A percentile compares a stretch with the other conserved stretches of the same genome.
These are phyloP conservation scores for Idris sp. DNA, from an alignment of 1,140 invertebrate genomes.

Conservation along the genomic window DNA sequence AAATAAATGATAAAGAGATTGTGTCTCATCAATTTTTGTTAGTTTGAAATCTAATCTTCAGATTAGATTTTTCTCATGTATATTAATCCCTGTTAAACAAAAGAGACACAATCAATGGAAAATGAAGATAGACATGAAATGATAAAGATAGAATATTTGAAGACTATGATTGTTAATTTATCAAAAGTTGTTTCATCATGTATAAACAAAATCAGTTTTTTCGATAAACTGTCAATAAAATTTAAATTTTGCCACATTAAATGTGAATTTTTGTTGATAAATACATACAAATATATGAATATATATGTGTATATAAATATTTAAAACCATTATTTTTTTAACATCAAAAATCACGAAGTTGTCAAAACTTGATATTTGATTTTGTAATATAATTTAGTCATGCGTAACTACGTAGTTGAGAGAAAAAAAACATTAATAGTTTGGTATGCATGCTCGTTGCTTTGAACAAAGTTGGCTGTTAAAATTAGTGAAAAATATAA, in stretches of 20 bases:
- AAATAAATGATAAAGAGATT: conserved; percentile 26
- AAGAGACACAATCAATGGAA: conserved; percentile 23
- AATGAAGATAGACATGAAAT: conserved; percentile 34
- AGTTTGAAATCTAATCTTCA: too few species aligned
- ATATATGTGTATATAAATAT: too few species aligned
- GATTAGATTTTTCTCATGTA: background rate
- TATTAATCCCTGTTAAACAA: background rate
- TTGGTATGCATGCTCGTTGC: conserved; percentile 60
- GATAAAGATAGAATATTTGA: conserved; percentile 25
- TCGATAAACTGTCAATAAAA: too few species aligned
- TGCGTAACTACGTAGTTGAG: conserved; percentile 25
- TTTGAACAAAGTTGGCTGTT: conserved; percentile 26
- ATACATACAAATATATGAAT: too few species aligned
- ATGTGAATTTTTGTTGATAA: too few species aligned
- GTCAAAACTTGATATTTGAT: conserved; percentile 24
- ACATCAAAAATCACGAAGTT: conserved; percentile 21
- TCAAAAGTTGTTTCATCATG: too few species aligned
- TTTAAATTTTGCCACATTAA: too few species aligned
- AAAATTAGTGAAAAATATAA: conserved; percentile 48
- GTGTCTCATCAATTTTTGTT: conserved; percentile 1
- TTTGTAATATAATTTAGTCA: conserved; percentile 39
- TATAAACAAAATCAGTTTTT: too few species aligned
- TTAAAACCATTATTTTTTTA: too few species aligned
- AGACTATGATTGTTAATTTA: too few species aligned
- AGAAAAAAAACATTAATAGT: conserved; percentile 23